Conservation (phyloP, 92 coral and sea anemone genomes). For the Montipora capitata region DNA sequence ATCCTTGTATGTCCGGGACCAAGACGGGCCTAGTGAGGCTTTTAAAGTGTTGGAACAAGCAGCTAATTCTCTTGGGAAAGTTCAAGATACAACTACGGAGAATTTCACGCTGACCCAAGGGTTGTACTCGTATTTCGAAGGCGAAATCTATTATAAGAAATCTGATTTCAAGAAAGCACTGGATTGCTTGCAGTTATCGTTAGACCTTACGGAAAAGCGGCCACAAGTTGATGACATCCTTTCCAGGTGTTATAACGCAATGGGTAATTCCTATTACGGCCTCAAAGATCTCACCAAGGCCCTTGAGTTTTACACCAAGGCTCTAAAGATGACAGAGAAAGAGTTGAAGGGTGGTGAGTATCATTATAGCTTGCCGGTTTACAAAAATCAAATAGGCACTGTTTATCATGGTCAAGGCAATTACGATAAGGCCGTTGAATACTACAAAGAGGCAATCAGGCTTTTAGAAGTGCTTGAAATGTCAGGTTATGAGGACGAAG, state of each 20-base stretch:
- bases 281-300: slow-evolving; percentile 55
- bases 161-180: slow-evolving; percentile 23
- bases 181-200: slow-evolving; percentile 39
- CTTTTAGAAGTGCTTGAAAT: slow-evolving; percentile 69
- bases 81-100: slow-evolving; percentile 18
- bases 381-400: slow-evolving; percentile 75
- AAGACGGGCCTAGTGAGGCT: slow-evolving; percentile 57
- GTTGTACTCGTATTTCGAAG: slow-evolving; percentile 41
- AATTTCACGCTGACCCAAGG: slow-evolving; percentile 46
- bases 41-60: slow-evolving; percentile 60
- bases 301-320: slow-evolving; percentile 25
- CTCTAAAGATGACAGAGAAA: slow-evolving; percentile 44
- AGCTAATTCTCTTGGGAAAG: slow-evolving; percentile 35
- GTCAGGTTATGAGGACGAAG: slow-evolving; percentile 67
- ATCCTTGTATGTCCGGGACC: slow-evolving; percentile 47
- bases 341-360: slow-evolving; percentile 37
- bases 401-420: slow-evolving; percentile 55
- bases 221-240: slow-evolving; percentile 39
- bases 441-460: slow-evolving; percentile 59
- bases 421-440: slow-evolving; percentile 52
- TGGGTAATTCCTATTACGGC: slow-evolving; percentile 70
- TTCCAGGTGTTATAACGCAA: slow-evolving; percentile 73
- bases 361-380: slow-evolving; percentile 77
- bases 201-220: slow-evolving; percentile 16
- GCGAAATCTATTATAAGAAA: slow-evolving; percentile 38